These are phyloP conservation scores for Drosophila varians DNA, from an alignment of 1,140 invertebrate species.

Conservation along the genomic window DNA sequence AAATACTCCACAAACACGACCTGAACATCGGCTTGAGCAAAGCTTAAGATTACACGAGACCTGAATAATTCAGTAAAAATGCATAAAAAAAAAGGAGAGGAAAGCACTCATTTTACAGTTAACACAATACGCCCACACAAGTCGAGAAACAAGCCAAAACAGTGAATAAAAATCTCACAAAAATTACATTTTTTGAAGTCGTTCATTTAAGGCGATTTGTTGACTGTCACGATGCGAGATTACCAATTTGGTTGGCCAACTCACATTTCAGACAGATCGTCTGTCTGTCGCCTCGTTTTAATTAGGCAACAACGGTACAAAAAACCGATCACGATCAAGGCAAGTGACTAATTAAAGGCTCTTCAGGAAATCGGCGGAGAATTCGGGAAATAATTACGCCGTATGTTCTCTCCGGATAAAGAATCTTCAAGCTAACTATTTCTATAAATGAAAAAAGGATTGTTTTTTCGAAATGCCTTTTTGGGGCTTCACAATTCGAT, in stretches of 20 bases:
- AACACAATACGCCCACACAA: slow-evolving; percentile 44
- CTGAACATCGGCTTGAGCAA: slow-evolving; percentile 18
- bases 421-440: slow-evolving; percentile 4
- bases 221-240: slow-evolving; percentile 59
- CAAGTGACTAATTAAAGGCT: slow-evolving; percentile 41
- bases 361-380: slow-evolving; percentile 28
- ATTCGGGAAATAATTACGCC: slow-evolving; percentile 30
- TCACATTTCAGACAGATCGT: slow-evolving; percentile 34
- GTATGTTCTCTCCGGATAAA: slow-evolving; percentile 12
- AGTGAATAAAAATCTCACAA: slow-evolving; percentile 17
- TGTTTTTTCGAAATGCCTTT: slow-evolving; percentile 38
- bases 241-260: slow-evolving; percentile 55
- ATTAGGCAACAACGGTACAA: slow-evolving; percentile 45
- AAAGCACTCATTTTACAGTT: slow-evolving; percentile 40
- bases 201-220: slow-evolving; percentile 69
- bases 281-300: slow-evolving; percentile 38
- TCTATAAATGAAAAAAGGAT: slow-evolving; percentile 9
- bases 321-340: slow-evolving; percentile 8
- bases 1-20: slow-evolving; percentile 23
- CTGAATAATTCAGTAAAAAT: slow-evolving; percentile 37
- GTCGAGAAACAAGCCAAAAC: slow-evolving; percentile 7
- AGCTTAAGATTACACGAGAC: slow-evolving; percentile 37
- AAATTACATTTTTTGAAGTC: slow-evolving; percentile 43
- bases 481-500: slow-evolving; percentile 42
- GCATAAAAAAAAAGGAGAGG: background rate